Evolutionary conservation across 2,888 invertebrate genomes (phyloP), one percentile per base, ranked within the genome.

Genomic region (Schizaphis graminum): DNA sequence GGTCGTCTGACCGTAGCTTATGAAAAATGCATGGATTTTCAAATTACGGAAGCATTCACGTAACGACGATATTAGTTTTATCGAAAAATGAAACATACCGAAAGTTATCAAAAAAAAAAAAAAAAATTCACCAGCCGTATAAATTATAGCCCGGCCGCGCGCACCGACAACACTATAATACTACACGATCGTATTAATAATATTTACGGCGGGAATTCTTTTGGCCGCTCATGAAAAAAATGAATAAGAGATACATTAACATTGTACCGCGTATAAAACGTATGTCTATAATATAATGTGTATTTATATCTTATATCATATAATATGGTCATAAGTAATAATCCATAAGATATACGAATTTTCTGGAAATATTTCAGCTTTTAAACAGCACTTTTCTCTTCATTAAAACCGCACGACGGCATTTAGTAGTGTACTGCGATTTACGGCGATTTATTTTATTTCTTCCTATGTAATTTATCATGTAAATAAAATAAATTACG

Each of bases 1-100:
- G 57, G 94, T 86, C 86, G 86, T 94, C 61, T 90, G 90, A 90
- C 84, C 90, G 57, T 41, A 86, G 49, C 94, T 94, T 91, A 94
- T 94, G 94, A 94, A 94, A 94, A 94, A 90, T 94, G 85, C 85
- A 94, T 94, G 91, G 85, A 89, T 93, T 93, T 93, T 90, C 28
- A 90, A 93, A 93, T 93, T 89, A 85, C 85, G 11, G 67, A 57
- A 93, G 47, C 89, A 35, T 57, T 47, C 89, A 57, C 89, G 49
- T 93, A 89, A 93, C 89, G 85, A 90, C 85, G 85, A 28, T 93
- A 89, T 89, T 93, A 89, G 84, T 90, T 93, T 89, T 93, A 90
- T 93, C 93, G 93, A 85, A 85, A 88, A 93, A 89, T 67, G 67
- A 88, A 93, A 93, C 85, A 89, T 47, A 93, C 57, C 84, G 49